Conservation (phyloP, 1,140 invertebrate species). For the Lysiphlebus fabarum region DNA sequence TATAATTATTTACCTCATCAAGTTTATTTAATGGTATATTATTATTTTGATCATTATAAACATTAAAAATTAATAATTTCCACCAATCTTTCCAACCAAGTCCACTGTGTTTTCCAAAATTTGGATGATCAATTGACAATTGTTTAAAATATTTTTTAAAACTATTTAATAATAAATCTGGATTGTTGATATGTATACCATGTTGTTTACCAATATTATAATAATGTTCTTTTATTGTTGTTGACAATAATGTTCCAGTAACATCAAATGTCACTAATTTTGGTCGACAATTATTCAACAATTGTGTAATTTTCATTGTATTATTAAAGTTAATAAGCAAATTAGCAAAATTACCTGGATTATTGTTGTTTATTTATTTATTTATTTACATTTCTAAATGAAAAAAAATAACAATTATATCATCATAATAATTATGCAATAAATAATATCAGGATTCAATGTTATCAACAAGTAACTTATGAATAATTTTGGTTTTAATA, state of each 20-base stretch:
- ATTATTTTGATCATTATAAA: constrained; percentile 58
- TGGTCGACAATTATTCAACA: constrained; percentile 51
- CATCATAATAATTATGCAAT: too few relatives aligned
- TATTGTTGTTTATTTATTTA: too few relatives aligned
- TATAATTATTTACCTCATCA: constrained; percentile 36
- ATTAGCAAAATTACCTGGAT: too few relatives aligned
- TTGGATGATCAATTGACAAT: constrained; percentile 69
- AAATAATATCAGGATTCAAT: too few relatives aligned
- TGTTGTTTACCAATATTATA: constrained; percentile 64
- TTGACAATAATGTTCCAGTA: constrained; percentile 76
- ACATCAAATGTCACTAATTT: constrained; percentile 82
- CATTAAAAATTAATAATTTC: constrained; percentile 63
- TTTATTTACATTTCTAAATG: too few relatives aligned
- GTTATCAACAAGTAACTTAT: too few relatives aligned
- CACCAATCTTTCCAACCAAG: constrained; percentile 82
- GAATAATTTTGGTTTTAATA: too few relatives aligned
- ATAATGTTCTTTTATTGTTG: constrained; percentile 72
- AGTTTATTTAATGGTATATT: constrained; percentile 32
- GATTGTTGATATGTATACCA: constrained; percentile 62
- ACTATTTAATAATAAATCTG: constrained; percentile 59
- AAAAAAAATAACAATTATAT: too few relatives aligned
- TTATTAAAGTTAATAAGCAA: not conserved
- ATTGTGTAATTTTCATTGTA: constrained; percentile 14
- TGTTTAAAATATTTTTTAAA: constrained; percentile 64
- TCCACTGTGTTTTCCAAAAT: constrained; percentile 69